Percentiles rank a stretch among this genome's conserved stretches.
phyloP scores from a whole-genome alignment of 1,140 invertebrate genomes.

The Saccostrea echinata region DNA sequence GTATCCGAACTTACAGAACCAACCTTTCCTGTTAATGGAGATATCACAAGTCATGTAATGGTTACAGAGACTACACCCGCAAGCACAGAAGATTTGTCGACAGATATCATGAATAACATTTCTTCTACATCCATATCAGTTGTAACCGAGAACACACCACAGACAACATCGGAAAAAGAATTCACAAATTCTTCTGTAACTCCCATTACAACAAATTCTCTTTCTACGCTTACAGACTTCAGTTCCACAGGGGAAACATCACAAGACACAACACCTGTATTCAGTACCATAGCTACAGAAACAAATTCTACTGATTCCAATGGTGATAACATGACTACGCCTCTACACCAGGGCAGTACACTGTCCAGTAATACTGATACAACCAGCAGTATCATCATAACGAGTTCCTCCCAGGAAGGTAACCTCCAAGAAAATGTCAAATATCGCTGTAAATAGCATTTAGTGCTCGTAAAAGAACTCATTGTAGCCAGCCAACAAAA shows the following conservation, averaged over 20 bases:
- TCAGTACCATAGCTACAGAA: not conserved
- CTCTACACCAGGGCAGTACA: not conserved
- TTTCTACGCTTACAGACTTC: slow-evolving; percentile 18
- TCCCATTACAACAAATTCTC: not conserved
- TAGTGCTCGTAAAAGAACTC: no score
- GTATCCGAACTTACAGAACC: not conserved
- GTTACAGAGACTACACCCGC: not conserved
- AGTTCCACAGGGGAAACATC: not conserved
- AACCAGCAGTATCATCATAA: not conserved
- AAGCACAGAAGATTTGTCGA: not conserved
- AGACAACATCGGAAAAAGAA: not conserved
- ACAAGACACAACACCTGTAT: not conserved
- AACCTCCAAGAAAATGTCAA: not conserved
- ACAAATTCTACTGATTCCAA: not conserved
- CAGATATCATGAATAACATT: not conserved
- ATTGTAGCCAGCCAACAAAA: no score
- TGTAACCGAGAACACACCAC: not conserved
- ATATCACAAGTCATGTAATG: not conserved
- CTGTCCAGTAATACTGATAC: not conserved
- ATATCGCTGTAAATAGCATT: not conserved
- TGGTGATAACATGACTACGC: not conserved
- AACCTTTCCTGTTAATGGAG: not conserved
- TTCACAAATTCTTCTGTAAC: not conserved
- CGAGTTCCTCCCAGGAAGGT: not conserved
- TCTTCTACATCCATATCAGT: not conserved